phyloP scores from a whole-genome alignment of 2,113 vertebrate genomes.

The Shinisaurus crocodilurus region DNA sequence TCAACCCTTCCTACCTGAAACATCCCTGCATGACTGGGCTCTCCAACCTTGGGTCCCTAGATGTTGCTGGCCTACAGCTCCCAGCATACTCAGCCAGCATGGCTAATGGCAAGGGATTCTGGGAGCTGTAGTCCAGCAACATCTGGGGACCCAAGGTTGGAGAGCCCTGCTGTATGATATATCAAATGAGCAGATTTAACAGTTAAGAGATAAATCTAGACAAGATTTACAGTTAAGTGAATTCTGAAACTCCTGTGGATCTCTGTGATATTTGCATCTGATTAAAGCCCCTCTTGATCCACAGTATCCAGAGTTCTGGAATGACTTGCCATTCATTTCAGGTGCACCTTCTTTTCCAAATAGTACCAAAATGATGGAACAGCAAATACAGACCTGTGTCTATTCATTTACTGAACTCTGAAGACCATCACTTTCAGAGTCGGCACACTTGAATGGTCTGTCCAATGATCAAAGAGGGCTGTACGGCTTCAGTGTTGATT shows the following conservation, averaged over 20 bases:
- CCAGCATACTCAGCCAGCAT: too few species aligned
- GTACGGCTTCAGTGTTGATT: constrained; percentile 92
- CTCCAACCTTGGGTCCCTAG: too few species aligned
- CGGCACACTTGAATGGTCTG: constrained; percentile 92
- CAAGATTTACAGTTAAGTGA: neutral
- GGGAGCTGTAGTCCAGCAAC: too few species aligned
- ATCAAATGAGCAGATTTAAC: neutral
- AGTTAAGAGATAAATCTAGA: neutral
- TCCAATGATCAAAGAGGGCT: constrained; percentile 95
- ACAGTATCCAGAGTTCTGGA: neutral
- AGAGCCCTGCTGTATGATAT: too few species aligned
- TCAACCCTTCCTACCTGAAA: too few species aligned
- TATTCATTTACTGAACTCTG: constrained; percentile 95
- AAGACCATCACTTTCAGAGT: constrained; percentile 96
- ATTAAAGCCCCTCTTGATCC: neutral
- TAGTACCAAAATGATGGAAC: constrained; percentile 91
- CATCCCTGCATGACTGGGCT: too few species aligned
- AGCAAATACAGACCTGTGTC: constrained; percentile 90
- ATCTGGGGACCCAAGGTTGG: too few species aligned
- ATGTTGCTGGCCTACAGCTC: too few species aligned
- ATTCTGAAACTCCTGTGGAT: neutral
- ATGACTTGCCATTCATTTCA: neutral
- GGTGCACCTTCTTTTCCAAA: constrained; percentile 32
- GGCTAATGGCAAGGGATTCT: too few species aligned
- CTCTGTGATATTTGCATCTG: neutral